Conservation (phyloP, 1,140 invertebrate genomes). For the Anoplophora glabripennis region DNA sequence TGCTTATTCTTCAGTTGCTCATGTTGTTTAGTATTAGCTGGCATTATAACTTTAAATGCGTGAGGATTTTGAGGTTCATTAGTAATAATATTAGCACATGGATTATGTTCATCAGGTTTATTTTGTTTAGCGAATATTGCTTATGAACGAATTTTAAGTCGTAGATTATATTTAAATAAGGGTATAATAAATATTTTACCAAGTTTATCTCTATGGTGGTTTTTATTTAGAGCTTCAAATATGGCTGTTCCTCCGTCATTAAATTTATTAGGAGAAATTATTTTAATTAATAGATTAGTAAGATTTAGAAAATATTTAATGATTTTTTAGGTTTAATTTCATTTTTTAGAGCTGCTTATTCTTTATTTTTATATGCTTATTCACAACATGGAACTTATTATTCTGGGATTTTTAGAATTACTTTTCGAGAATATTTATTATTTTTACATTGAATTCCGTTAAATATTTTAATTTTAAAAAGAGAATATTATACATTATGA, state of each 20-base stretch:
- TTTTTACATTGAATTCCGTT: slow-evolving; percentile 60
- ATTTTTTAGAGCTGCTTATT: slow-evolving; percentile 52
- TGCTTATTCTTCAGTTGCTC: slow-evolving; percentile 63
- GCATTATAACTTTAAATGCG: slow-evolving; percentile 50
- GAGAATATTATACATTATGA: slow-evolving; percentile 52
- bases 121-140: slow-evolving; percentile 66
- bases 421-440: slow-evolving; percentile 57
- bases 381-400: slow-evolving; percentile 55
- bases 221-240: slow-evolving; percentile 57
- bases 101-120: slow-evolving; percentile 63
- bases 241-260: slow-evolving; percentile 50
- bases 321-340: slow-evolving; percentile 53
- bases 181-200: slow-evolving; percentile 52
- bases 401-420: slow-evolving; percentile 47
- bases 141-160: slow-evolving; percentile 57
- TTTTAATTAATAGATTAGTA: slow-evolving; percentile 57
- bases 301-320: slow-evolving; percentile 50
- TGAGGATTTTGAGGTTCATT: slow-evolving; percentile 53
- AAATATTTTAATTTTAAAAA: slow-evolving; percentile 58
- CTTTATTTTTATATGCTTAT: slow-evolving; percentile 56
- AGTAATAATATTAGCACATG: slow-evolving; percentile 63
- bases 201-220: slow-evolving; percentile 57
- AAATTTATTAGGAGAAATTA: slow-evolving; percentile 57
- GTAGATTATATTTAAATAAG: slow-evolving; percentile 52
- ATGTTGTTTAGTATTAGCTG: slow-evolving; percentile 57